Conservation (phyloP, 2,797 vertebrate genomes). For the Lacerta agilis region DNA sequence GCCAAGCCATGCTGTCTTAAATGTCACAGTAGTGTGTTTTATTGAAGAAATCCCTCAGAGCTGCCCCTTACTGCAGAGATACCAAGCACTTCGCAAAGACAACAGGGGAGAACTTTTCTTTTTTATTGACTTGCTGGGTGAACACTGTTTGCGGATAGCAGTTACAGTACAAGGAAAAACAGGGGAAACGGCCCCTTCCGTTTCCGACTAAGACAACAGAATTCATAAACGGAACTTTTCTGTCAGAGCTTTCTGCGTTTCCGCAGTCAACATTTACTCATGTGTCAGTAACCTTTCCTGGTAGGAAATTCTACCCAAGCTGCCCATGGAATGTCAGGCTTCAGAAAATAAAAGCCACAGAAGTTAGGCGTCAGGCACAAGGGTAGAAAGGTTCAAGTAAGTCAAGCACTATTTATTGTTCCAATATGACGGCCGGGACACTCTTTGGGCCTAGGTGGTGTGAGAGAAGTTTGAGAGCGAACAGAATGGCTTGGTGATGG, state of each 20-base stretch:
- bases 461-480: background rate
- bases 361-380: background rate
- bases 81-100: background rate
- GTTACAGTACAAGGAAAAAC: background rate
- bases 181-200: background rate
- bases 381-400: constrained; percentile 42
- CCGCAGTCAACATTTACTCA: background rate
- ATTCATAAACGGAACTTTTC: background rate
- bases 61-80: background rate
- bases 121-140: constrained; percentile 17
- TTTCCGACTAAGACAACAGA: background rate
- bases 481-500: background rate
- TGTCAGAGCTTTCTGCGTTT: background rate
- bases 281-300: background rate
- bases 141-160: background rate
- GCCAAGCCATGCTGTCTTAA: too few species aligned
- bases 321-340: background rate
- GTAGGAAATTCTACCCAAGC: background rate
- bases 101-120: background rate
- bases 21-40: too few species aligned
- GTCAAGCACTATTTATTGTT: background rate
- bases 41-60: too few species aligned
- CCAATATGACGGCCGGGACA: background rate
- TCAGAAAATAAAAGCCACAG: constrained; percentile 24
- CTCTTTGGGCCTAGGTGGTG: background rate